Evolutionary conservation across 2,797 vertebrate genomes (phyloP).

Genomic region (Molossus molossus): DNA sequence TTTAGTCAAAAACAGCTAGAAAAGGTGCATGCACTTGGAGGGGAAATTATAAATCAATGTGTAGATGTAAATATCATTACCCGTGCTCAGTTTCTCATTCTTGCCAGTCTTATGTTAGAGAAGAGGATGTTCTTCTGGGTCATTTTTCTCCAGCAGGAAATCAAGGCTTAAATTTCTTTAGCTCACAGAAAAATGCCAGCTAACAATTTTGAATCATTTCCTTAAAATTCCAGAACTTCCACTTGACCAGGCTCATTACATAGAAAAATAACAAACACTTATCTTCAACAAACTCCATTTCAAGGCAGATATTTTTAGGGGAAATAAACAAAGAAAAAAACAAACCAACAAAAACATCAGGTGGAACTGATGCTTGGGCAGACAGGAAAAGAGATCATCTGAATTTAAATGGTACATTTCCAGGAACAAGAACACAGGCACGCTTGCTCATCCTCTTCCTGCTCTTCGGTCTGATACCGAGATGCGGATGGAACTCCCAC

Average conservation of each 20-base stretch:
- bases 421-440: conserved; percentile 50
- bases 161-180: conserved; percentile 26
- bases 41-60: conserved; percentile 28
- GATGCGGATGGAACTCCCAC: fast-evolving
- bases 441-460: neutral
- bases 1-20: neutral
- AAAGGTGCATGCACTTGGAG: neutral
- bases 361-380: neutral
- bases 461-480: neutral
- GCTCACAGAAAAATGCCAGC: neutral
- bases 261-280: neutral
- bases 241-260: neutral
- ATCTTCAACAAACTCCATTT: neutral
- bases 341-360: neutral
- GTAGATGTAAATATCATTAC: neutral
- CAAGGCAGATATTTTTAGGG: neutral
- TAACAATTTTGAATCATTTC: conserved; percentile 25
- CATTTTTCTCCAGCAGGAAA: neutral
- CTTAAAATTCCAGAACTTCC: neutral
- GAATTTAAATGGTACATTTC: conserved; percentile 70
- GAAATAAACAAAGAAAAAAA: neutral
- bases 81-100: conserved; percentile 55
- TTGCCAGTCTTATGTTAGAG: neutral
- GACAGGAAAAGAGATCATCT: neutral
- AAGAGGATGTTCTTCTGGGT: neutral